Percentiles rank a stretch among this genome's conserved stretches.
Evolutionary conservation across 2,888 invertebrate species (phyloP).

Genomic region (Exocentrus adspersus): DNA sequence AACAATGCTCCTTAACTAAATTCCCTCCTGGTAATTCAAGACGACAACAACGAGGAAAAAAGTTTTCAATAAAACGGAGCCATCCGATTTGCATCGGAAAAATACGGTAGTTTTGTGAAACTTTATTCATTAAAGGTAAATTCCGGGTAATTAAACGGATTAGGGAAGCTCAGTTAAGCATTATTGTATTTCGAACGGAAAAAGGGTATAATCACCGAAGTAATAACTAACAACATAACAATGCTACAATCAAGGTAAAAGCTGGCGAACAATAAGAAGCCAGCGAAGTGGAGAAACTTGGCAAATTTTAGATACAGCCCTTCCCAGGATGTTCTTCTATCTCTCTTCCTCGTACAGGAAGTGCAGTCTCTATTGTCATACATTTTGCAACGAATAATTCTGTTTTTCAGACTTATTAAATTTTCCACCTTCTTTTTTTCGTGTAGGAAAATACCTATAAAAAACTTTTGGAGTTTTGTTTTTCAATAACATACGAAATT

Average conservation of each 20-base stretch:
- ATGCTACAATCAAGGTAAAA: conserved; percentile 56
- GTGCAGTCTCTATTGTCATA: too few species aligned
- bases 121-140: conserved; percentile 55
- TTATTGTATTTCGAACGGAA: conserved; percentile 45
- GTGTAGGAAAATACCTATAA: not conserved
- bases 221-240: conserved; percentile 55
- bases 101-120: conserved; percentile 52
- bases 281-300: conserved; percentile 23
- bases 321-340: conserved; percentile 29
- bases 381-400: too few species aligned
- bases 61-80: conserved; percentile 41
- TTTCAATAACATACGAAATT: too few species aligned
- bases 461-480: too few species aligned
- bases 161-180: conserved; percentile 47
- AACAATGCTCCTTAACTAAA: conserved; percentile 17
- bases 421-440: not conserved
- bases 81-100: conserved; percentile 45
- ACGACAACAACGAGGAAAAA: conserved; percentile 41
- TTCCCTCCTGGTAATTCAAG: conserved; percentile 14
- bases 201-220: conserved; percentile 45
- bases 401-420: too few species aligned
- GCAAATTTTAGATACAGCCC: conserved; percentile 33
- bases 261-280: conserved; percentile 27
- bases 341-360: not conserved
- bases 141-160: conserved; percentile 51